Base-by-base conservation (phyloP, 2,888 invertebrate genomes). In the Andrena trimmerana region DNA sequence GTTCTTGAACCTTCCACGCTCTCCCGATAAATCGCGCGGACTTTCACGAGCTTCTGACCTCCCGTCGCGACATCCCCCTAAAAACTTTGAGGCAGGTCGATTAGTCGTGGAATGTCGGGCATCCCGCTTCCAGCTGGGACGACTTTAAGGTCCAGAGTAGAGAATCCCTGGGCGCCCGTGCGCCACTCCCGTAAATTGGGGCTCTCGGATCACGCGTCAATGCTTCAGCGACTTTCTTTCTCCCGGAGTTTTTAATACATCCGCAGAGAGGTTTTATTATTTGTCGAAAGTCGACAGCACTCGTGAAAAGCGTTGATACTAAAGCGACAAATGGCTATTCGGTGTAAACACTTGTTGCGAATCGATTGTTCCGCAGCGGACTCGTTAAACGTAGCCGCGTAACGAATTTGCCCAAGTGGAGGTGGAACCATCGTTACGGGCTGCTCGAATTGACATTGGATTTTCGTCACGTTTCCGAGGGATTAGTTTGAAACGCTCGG, bases 1-100 rank as follows among this genome's bases (percentile, higher is more conserved):
- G 74, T 77, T 84, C 85, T 83, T 73, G 36, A 84, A 81, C 70
- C 80, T 13, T 65, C 72, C 80, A 52, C 70, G 84, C 73, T 71
- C 72, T 77, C 52, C 36, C 63, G 79, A 85, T 76, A 83, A 85
- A 87, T 78, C 67, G 33, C 13, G 10, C 59, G 60, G 71, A 74
- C 68, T 72, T 60, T 50, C 65, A 50, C 59, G 27, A 65, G 33
- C 20, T n/a, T 60, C 20, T 16, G 67, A 63, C 62, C 62, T 48
- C 48, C n/a, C n/a, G 52, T 52, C 50, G 67, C 62, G 50, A 62
- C 54, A 10, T 31, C 52, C 42, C 24, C 7, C 16, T 16, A 2
- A 7, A 33, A 71, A 65, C 69, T 72, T 81, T 72, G 29, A 24
- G 72, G 72, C 79, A 72, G 79, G 67, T 72, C 72, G 54, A 63